Evolutionary conservation across 2,113 vertebrate genomes (phyloP).

Genomic region (Sarotherodon lohbergeri): DNA sequence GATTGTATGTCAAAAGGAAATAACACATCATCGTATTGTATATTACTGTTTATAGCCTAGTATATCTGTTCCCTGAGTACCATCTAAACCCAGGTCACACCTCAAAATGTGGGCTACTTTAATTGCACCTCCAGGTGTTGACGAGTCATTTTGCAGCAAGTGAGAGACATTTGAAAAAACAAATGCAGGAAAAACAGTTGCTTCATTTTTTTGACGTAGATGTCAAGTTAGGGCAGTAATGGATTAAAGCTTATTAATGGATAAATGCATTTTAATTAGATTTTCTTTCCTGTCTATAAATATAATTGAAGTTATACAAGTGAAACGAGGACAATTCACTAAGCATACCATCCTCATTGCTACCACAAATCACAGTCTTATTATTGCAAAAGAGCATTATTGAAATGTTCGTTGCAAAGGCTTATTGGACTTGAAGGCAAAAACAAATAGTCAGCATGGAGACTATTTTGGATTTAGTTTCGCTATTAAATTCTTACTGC

Average conservation of each 20-base stretch:
- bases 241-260: neutral
- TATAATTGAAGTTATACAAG: neutral
- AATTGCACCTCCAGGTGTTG: neutral
- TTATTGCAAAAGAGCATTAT: neutral
- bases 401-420: neutral
- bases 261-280: neutral
- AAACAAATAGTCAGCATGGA: neutral
- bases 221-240: neutral
- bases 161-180: neutral
- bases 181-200: neutral
- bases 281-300: neutral
- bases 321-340: neutral
- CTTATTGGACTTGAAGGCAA: neutral
- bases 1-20: conserved; percentile 7
- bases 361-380: neutral
- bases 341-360: neutral
- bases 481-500: neutral
- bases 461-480: neutral
- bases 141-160: neutral
- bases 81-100: neutral
- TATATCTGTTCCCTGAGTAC: neutral
- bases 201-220: neutral
- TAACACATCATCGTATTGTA: neutral
- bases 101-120: neutral
- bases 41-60: neutral